A percentile compares a stretch with the other conserved stretches of the same genome.
Evolutionary conservation across 2,797 vertebrate species (phyloP).

Genomic region (Anabacerthia variegaticeps): DNA sequence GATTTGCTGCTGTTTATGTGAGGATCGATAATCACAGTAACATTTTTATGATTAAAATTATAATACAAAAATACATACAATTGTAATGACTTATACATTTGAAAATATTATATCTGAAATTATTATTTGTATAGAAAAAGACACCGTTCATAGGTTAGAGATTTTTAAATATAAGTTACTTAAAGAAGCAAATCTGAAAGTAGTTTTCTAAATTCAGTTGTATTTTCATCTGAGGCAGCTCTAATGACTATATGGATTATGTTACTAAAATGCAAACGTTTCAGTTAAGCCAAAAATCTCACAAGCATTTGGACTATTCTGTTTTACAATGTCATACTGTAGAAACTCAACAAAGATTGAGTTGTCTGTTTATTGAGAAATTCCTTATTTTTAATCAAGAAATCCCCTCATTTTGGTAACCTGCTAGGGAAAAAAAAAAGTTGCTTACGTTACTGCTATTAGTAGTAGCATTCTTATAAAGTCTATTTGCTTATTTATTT

Average conservation of each 20-base stretch:
- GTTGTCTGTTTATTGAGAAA: neutral
- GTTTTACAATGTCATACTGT: neutral
- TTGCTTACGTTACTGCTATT: neutral
- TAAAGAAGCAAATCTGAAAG: neutral
- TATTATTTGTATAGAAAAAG: neutral
- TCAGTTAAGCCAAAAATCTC: neutral
- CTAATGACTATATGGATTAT: neutral
- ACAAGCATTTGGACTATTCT: neutral
- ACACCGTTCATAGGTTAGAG: neutral
- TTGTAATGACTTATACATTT: neutral
- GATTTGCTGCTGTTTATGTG: neutral
- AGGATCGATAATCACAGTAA: neutral
- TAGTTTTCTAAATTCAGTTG: neutral
- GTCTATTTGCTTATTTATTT: neutral
- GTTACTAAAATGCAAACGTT: neutral
- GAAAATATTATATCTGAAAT: neutral
- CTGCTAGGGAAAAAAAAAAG: neutral
- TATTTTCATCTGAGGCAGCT: neutral
- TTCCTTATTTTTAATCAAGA: neutral
- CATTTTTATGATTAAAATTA: neutral
- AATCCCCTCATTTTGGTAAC: neutral
- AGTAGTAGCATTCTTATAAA: neutral
- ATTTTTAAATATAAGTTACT: neutral
- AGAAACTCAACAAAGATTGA: neutral
- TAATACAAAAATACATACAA: neutral